Base-by-base conservation (phyloP, 2,113 vertebrate species). In the Acanthisitta chloris region DNA sequence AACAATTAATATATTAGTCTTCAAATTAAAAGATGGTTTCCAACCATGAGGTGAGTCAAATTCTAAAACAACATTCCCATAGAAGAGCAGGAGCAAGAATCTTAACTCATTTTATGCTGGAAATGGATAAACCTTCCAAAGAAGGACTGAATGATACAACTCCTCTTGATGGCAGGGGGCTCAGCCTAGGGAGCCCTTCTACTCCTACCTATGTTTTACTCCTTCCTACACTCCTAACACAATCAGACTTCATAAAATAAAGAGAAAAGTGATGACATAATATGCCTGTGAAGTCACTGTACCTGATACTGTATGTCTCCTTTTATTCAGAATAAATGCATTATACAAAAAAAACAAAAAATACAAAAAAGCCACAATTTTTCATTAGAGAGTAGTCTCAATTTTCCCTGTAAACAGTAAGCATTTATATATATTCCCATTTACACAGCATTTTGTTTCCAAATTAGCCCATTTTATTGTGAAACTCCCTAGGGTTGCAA, bases 21-120 rank as follows among this genome's bases (percentile, higher is more conserved):
- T 94, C 76, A 88, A 91, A 88, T 91, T 64, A 84, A 71, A 96
- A 94, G 61, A 84, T 62, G 76, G n/a, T 79, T 94, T 94, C 38
- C 72, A 95, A 51, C 46, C 36, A 88, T 0, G 5, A 88, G 15
- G 43, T 51, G 90, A 94, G 74, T 92, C 54, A 92, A 92, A 86
- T 65, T 77, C 62, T 81, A 62, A 80, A 93, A 12, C 16, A 71
- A 40, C 46, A 31, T 77, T 93, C 76, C 58, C 76, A 86, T 3
- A 92, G 24, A 86, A 49, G 9, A 87, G 33, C 16, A 46, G 49
- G 14, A 54, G 17, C 29, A 78, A 65, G 59, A 52, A 61, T n/a
- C 14, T 46, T 81, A 86, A 80, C 52, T 51, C 8, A 36, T 70
- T 90, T 86, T 72, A 55, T 81, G 8, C 54, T 64, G 43, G 42